These are phyloP conservation scores for Lates japonicus DNA, from an alignment of 2,797 vertebrate genomes.

Conservation along the genomic window DNA sequence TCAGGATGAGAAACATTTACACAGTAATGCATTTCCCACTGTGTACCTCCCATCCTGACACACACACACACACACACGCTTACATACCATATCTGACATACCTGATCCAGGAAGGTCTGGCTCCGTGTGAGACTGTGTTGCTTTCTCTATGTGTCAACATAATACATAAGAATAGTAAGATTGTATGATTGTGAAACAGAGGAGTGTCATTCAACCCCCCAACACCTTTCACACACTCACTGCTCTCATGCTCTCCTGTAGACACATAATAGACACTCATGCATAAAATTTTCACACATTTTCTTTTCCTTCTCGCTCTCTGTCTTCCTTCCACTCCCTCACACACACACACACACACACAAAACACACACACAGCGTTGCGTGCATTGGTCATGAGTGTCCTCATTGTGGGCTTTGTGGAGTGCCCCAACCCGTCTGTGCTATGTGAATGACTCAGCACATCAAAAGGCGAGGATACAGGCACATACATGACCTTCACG, in stretches of 20 bases:
- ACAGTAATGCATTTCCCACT: conserved; percentile 4
- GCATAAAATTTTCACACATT: neutral
- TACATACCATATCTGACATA: neutral
- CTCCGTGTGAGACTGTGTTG: conserved; percentile 33
- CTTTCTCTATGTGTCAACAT: conserved; percentile 27
- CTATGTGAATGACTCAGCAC: conserved; percentile 75
- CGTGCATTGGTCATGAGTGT: conserved; percentile 60
- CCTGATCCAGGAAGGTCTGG: neutral
- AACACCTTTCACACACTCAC: neutral
- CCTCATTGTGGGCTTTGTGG: conserved; percentile 54
- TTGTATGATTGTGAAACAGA: conserved; percentile 39
- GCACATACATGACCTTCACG: conserved; percentile 64
- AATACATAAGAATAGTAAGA: conserved; percentile 19
- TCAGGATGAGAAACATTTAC: conserved; percentile 32
- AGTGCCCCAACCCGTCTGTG: conserved; percentile 62
- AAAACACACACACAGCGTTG: conserved; percentile 25
- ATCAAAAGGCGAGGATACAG: conserved; percentile 57
- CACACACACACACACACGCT: neutral
- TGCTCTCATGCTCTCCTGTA: neutral
- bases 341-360: neutral
- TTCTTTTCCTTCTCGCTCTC: neutral
- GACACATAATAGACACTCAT: neutral
- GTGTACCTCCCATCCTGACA: neutral
- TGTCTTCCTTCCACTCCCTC: neutral
- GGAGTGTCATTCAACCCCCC: neutral